Conservation (phyloP, 2,113 vertebrate species). For the Picathartes gymnocephalus region DNA sequence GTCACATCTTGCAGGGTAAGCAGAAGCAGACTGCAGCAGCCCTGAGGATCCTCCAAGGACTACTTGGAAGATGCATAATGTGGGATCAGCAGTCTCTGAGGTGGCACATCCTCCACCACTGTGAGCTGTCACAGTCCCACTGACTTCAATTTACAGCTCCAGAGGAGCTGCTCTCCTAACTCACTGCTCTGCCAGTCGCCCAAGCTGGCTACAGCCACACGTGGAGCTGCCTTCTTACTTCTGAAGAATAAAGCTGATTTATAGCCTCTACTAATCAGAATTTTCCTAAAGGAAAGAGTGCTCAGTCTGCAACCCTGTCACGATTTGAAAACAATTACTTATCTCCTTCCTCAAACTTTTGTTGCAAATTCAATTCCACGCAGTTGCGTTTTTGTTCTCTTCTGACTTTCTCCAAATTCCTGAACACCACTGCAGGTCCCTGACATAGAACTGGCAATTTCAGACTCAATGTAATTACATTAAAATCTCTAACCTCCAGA, state of each 20-base stretch:
- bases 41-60: conserved; percentile 41
- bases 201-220: neutral
- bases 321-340: neutral
- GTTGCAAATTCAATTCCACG: neutral
- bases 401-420: neutral
- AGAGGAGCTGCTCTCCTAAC: neutral
- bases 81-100: neutral
- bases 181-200: neutral
- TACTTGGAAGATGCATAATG: neutral
- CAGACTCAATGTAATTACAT: neutral
- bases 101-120: neutral
- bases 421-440: neutral
- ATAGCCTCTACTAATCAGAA: neutral
- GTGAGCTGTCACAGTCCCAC: neutral
- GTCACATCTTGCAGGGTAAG: conserved; percentile 42
- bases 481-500: neutral
- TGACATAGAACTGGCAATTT: neutral
- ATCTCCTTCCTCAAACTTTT: neutral
- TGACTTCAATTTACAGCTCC: conserved; percentile 13
- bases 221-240: neutral
- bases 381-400: neutral
- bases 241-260: neutral
- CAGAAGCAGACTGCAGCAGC: conserved; percentile 35
- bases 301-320: neutral
- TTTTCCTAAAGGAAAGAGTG: neutral